Evolutionary conservation across 2,113 vertebrate genomes (phyloP), one percentile per base, ranked within the genome.

Genomic region (Lathamus discolor): DNA sequence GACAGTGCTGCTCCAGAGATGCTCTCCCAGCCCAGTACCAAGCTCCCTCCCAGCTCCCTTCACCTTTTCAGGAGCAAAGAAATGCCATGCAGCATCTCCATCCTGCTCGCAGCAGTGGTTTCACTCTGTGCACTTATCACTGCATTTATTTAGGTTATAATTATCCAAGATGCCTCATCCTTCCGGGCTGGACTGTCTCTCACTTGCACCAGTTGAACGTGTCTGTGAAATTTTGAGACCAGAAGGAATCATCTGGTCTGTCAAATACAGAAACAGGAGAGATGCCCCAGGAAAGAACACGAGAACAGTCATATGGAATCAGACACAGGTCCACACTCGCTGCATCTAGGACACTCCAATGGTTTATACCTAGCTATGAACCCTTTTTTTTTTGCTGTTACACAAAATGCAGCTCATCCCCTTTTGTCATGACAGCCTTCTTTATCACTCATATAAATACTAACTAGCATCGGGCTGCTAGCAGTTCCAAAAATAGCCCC

Each of bases 101-200:
- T n/a, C 86, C 72, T 3, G 17, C 62, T 88, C 39, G 52, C 73
- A 77, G 87, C 63, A 79, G 57, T 5, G 5, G 13, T 37, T 84
- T 84, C 68, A 25, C 86, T 70, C 55, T 62, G 12, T 61, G 75
- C 54, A 48, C 29, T 77, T 61, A 20, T 31, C 54, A 37, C 75
- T 79, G 72, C 80, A 86, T 85, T 94, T 78, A 90, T 90, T 92
- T 83, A 75, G 87, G 83, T 87, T 39, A 57, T 59, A 94, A 85
- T 76, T 75, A 91, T 28, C 86, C 57, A 24, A 69, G 76, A 31
- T 35, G 57, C 67, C 72, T 57, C 63, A 75, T 85, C n/a, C 11
- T 4, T 31, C 29, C 33, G 5, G 73, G 29, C 77, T 74, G 73
- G 24, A 61, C 81, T 72, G 72, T 59, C 86, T 83, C 84, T 92